These are phyloP conservation scores for Psittacula cyanocephala DNA, from an alignment of 2,113 vertebrate species.

Conservation along the genomic window DNA sequence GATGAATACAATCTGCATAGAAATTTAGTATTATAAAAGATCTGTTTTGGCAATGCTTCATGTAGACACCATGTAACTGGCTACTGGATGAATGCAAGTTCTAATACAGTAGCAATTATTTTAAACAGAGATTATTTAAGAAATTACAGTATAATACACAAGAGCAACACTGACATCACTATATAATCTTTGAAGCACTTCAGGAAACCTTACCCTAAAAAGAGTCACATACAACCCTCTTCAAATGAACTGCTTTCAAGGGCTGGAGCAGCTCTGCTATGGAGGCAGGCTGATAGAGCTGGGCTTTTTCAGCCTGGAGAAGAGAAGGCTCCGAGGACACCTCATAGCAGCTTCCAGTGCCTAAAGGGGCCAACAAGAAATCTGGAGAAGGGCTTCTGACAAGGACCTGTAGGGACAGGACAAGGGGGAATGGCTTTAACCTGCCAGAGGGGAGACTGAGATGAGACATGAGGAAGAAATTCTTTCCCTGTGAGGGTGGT, in stretches of 20 bases:
- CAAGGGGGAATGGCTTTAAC: too few relatives aligned
- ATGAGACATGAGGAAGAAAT: background rate
- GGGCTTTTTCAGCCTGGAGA: background rate
- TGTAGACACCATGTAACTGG: background rate
- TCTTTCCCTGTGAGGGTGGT: background rate
- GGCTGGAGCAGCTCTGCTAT: background rate
- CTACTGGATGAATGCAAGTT: background rate
- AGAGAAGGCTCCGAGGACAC: background rate
- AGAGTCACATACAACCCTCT: background rate
- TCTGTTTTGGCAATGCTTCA: background rate
- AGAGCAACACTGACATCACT: background rate
- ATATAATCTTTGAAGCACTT: background rate
- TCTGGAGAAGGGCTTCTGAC: background rate
- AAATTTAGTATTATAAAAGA: background rate
- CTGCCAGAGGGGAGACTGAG: background rate
- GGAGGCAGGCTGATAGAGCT: background rate
- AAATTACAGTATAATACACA: background rate
- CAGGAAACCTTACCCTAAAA: background rate
- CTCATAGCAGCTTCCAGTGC: background rate
- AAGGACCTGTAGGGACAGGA: background rate
- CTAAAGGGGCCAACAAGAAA: background rate
- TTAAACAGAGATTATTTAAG: background rate
- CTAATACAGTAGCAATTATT: background rate
- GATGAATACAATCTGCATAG: background rate
- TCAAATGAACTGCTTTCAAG: background rate